Conservation (phyloP, 2,113 vertebrate genomes). For the Grammomys surdaster region DNA sequence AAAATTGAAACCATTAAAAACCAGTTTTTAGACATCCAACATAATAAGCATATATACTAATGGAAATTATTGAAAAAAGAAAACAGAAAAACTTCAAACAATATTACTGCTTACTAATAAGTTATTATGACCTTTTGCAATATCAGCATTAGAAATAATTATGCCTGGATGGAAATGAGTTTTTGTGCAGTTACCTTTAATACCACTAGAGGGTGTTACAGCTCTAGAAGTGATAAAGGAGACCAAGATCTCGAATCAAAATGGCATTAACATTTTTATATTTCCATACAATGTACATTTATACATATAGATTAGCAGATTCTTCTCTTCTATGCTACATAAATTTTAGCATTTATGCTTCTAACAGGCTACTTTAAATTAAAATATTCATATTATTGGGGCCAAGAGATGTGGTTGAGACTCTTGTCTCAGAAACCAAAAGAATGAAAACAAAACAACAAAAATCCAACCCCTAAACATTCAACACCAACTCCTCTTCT, state of each 20-base stretch:
- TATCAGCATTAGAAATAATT: slow-evolving; percentile 46
- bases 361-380: not conserved
- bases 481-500: slow-evolving; percentile 29
- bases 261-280: slow-evolving; percentile 20
- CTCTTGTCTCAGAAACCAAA: not conserved
- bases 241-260: not conserved
- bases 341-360: slow-evolving; percentile 60
- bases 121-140: not conserved
- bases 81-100: slow-evolving; percentile 50
- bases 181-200: slow-evolving; percentile 46
- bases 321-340: slow-evolving; percentile 35
- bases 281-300: not conserved
- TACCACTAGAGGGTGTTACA: slow-evolving; percentile 72
- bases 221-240: not conserved
- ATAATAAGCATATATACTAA: slow-evolving; percentile 35
- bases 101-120: not conserved
- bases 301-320: slow-evolving; percentile 28
- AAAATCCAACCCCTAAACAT: not conserved
- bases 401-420: not conserved
- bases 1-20: slow-evolving; percentile 38
- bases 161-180: not conserved
- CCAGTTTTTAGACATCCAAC: slow-evolving; percentile 11
- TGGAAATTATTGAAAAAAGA: slow-evolving; percentile 21
- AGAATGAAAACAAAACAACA: not conserved
- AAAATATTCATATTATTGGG: not conserved